phyloP scores from a whole-genome alignment of 2,888 invertebrate species.

The Parelbella ahira region DNA sequence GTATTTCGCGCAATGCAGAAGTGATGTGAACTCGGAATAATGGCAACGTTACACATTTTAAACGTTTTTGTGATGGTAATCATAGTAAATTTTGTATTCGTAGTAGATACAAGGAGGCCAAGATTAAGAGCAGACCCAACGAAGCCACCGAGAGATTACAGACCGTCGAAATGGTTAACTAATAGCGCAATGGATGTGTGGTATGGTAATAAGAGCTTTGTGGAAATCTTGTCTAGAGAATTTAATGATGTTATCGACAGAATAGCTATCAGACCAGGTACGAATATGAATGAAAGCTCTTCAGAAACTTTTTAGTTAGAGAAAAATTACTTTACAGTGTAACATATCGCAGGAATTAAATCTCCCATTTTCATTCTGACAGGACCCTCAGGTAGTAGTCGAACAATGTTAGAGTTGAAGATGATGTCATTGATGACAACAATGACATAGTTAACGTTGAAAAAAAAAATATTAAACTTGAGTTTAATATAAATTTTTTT shows the following conservation, averaged over 20 bases:
- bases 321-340: too few species aligned
- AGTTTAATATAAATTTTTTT: too few species aligned
- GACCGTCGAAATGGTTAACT: conserved; percentile 53
- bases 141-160: conserved; percentile 39
- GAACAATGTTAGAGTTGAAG: too few species aligned
- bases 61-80: background rate
- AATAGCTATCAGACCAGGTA: conserved; percentile 48
- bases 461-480: too few species aligned
- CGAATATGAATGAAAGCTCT: too few species aligned
- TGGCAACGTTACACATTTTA: background rate
- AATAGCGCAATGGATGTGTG: conserved; percentile 60
- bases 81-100: conserved; percentile 4
- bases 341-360: too few species aligned
- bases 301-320: too few species aligned
- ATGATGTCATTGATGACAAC: too few species aligned
- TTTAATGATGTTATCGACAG: conserved; percentile 46
- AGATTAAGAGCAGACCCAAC: conserved; percentile 31
- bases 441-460: too few species aligned
- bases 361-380: too few species aligned
- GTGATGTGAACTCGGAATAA: background rate
- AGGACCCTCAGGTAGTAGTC: too few species aligned
- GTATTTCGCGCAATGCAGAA: too few species aligned
- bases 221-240: conserved; percentile 53
- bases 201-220: conserved; percentile 56
- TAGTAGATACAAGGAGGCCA: conserved; percentile 31